Evolutionary conservation across 2,888 invertebrate genomes (phyloP), one percentile per base, ranked within the genome.

Genomic region (Drosophila mulleri): DNA sequence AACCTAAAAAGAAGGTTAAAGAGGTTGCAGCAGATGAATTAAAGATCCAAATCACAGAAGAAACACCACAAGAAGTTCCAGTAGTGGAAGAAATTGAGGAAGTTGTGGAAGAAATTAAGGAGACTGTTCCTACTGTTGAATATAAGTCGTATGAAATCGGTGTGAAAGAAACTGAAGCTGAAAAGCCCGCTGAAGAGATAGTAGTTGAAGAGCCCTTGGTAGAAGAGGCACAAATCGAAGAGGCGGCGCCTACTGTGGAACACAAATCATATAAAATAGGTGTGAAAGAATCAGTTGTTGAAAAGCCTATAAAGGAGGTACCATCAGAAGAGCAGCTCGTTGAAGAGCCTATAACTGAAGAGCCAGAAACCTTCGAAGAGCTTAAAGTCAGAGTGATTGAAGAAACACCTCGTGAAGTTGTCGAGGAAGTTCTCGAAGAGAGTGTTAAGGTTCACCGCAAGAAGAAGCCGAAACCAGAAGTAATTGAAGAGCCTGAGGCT

Each of bases 361-460:
- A 80, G 32, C 75, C 78, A 11, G 67, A 68, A 68, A 71, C 67
- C 7, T 78, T 60, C 41, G 83, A 87, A 32, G 82, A 91, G 52
- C 82, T 85, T 12, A 86, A 90, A 41, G 89, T 91, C 7, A 83
- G 78, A 41, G 90, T 92, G 4, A 82, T 91, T 47, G 91, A 91
- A 42, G 90, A 91, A 79, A 84, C 72, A 8, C 86, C 89, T 2
- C 79, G 76, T 7, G 87, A 86, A 76, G 35, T 86, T 16, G 73
- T 85, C 0, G 83, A 89, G 11, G 88, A 90, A 67, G 72, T 86
- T 42, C 57, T 80, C 48, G 77, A 84, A 57, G 81, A 88, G 60
- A 82, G 84, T 48, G 78, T 88, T 18, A 88, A 71, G 48, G 82
- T 86, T 26, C 67, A 67, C 32, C 89, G 86, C 8, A 92, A 91